phyloP scores from a whole-genome alignment of 2,113 vertebrate genomes.

The Paradisaea rubra region DNA sequence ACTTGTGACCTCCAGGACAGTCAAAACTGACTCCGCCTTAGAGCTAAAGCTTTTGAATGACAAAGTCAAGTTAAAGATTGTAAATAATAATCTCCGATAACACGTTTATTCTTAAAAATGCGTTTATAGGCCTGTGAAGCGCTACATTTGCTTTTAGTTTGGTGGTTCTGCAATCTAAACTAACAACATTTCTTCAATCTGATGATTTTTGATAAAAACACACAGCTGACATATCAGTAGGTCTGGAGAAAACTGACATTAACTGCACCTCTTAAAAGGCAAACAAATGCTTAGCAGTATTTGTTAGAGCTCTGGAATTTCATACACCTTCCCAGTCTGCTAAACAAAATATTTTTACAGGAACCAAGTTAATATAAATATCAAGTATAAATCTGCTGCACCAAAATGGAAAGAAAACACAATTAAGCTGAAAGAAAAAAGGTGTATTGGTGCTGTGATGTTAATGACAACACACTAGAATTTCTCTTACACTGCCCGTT shows the following conservation, averaged over 20 bases:
- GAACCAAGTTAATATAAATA: not conserved
- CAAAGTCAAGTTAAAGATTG: not conserved
- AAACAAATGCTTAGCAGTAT: not conserved
- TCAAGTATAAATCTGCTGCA: not conserved
- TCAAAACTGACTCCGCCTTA: not conserved
- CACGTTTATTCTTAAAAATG: not conserved
- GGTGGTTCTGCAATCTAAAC: not conserved
- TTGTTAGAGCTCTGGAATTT: not conserved
- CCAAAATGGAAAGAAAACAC: not conserved
- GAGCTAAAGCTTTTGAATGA: not conserved
- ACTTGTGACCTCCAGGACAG: not conserved
- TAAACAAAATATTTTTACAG: not conserved
- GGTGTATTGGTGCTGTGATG: fast-evolving
- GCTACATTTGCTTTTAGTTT: not conserved
- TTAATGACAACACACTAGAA: not conserved
- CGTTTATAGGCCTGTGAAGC: not conserved
- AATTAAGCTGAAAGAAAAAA: not conserved
- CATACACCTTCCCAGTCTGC: not conserved
- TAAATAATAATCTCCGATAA: not conserved
- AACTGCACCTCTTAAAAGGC: not conserved
- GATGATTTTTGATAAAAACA: not conserved
- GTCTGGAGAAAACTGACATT: not conserved
- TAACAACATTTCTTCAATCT: not conserved
- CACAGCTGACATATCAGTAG: fast-evolving
- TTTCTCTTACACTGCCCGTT: not conserved